A percentile compares a stretch with the other conserved stretches of the same genome.
Conservation (phyloP, 2,113 vertebrate genomes). For the Albula glossodonta region DNA sequence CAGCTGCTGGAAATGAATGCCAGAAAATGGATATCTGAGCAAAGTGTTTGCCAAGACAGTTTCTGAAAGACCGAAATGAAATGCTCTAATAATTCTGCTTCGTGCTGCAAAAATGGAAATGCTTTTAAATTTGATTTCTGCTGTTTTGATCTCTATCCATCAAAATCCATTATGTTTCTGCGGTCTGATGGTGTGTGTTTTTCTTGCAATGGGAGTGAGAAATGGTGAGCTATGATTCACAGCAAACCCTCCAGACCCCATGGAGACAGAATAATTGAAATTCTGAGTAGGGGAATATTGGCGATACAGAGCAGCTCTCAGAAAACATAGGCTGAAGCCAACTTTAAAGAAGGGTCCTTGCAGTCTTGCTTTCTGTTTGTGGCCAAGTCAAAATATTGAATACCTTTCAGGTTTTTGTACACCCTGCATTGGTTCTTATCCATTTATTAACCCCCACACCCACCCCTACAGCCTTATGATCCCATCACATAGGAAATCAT, state of each 20-base stretch:
- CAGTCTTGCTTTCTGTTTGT: not conserved
- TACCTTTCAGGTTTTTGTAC: too few relatives aligned
- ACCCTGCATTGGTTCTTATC: not conserved
- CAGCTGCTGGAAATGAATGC: too few relatives aligned
- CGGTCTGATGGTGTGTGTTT: not conserved
- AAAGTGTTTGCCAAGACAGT: not conserved
- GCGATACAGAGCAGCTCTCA: not conserved
- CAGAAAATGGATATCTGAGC: not conserved
- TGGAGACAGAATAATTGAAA: conserved; percentile 1
- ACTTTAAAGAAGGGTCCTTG: not conserved
- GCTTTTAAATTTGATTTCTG: not conserved
- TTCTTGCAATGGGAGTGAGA: not conserved
- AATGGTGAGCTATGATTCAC: not conserved
- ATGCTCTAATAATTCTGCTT: not conserved
- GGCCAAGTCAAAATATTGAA: not conserved
- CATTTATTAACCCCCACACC: not conserved
- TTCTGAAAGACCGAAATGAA: not conserved
- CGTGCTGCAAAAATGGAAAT: not conserved
- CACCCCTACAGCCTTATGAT: not conserved
- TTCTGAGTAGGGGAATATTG: not conserved
- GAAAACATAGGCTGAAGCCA: not conserved
- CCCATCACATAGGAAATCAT: not conserved
- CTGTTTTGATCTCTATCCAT: not conserved
- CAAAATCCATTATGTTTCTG: not conserved
- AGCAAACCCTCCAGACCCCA: not conserved